Evolutionary conservation across 2,113 vertebrate species (phyloP), one percentile per base, ranked within the genome.

Genomic region (Malurus melanocephalus): DNA sequence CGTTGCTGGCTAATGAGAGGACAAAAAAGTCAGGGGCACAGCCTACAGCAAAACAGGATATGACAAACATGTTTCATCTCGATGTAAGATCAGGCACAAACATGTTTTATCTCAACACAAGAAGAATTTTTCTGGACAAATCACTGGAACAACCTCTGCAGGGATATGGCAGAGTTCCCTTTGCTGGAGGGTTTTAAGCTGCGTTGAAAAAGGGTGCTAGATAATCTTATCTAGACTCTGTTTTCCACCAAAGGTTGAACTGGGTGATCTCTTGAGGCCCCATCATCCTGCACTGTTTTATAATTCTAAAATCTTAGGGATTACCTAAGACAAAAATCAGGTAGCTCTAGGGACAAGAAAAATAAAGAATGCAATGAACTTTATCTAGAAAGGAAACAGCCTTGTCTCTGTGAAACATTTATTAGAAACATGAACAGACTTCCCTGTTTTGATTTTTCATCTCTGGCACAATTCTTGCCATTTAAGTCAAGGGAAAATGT

Each of bases 131-230:
- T 56, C 28, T n/a, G 22, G 24, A 46, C 1, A 11, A 60, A 35
- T 81, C 55, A 38, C 23, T 64, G 12, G 13, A 82, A 64, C 15
- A 74, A 30, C 3, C 48, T 64, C 38, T 42, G 2, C n/a, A 62
- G 13, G 18, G 22, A 33, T 45, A 5, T 48, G 14, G 33, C 23
- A 53, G 27, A 27, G 17, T 67, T 27, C 11, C 23, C 52, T 38
- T 16, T 52, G 23, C 22, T 52, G 38, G 16, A 65, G 18, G 10
- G 45, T 89, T 86, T 53, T 27, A 67, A 62, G 45, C 38, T 82
- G 30, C 0, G 0, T 10, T 35, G 13, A 8, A 35, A 66, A 28
- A 27, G 7, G 11, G 16, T 55, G n/a, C 40, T 80, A 55, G 32
- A 40, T 24, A 59, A 52, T 23, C 27, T 78, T 16, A 33, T 53